phyloP scores from a whole-genome alignment of 2,888 invertebrate species.

The Antheraea yamamai region DNA sequence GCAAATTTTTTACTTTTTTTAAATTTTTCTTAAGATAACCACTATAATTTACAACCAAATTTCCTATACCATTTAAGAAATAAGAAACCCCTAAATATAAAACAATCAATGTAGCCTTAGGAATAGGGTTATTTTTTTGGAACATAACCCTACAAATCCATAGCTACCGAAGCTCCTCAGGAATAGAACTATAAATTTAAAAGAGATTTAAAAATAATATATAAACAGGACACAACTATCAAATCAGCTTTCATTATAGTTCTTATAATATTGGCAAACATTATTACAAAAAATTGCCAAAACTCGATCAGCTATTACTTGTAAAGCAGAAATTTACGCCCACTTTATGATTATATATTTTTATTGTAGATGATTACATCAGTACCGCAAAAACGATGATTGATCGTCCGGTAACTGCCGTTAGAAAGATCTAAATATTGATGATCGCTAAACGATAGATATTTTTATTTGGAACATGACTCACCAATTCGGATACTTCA shows the following conservation, averaged over 20 bases:
- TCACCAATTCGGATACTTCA: constrained; percentile 27
- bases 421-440: constrained; percentile 26
- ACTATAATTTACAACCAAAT: too few species aligned
- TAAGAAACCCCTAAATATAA: not conserved
- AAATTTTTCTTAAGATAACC: too few species aligned
- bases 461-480: constrained; percentile 30
- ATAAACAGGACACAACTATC: too few species aligned
- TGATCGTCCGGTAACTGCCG: constrained; percentile 22
- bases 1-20: too few species aligned
- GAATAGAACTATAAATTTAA: too few species aligned
- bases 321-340: not conserved
- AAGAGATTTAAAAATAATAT: too few species aligned
- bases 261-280: not conserved
- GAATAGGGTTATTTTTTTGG: not conserved
- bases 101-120: not conserved
- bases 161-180: too few species aligned
- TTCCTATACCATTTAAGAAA: not conserved
- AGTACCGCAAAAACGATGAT: constrained; percentile 18
- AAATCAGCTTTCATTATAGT: too few species aligned
- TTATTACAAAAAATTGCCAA: not conserved
- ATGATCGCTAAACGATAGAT: constrained; percentile 24
- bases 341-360: not conserved
- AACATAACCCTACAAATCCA: too few species aligned
- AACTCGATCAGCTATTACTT: not conserved
- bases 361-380: constrained; percentile 18